Evolutionary conservation across 1,140 invertebrate genomes (phyloP).

Genomic region (Zaprionus kolodkinae): DNA sequence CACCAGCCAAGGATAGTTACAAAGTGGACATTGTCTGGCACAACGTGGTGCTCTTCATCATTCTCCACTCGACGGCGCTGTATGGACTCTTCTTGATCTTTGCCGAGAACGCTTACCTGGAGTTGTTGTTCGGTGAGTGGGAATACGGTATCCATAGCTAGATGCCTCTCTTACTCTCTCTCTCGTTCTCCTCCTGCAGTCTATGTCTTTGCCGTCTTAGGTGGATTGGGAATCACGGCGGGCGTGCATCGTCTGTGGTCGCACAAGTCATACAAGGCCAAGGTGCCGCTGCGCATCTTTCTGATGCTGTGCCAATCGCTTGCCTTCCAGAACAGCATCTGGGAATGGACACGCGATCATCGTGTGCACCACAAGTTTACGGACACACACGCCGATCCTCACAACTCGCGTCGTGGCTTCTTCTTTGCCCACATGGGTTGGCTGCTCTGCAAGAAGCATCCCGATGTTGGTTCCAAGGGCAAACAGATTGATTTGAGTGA

Average conservation of each 20-base stretch:
- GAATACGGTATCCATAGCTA: too few relatives aligned
- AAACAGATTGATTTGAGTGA: conserved; percentile 89
- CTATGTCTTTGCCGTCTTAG: conserved; percentile 63
- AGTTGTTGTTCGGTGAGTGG: conserved; percentile 87
- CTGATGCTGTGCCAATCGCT: conserved; percentile 85
- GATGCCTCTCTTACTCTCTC: not conserved
- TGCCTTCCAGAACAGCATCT: conserved; percentile 86
- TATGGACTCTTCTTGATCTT: conserved; percentile 88
- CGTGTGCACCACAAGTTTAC: conserved; percentile 88
- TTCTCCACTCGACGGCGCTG: conserved; percentile 88
- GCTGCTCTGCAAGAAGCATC: conserved; percentile 87
- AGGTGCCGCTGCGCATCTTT: conserved; percentile 87
- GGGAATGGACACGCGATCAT: conserved; percentile 86
- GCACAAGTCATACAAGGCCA: conserved; percentile 93
- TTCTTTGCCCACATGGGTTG: conserved; percentile 89
- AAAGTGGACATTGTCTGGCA: conserved; percentile 88
- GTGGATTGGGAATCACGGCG: conserved; percentile 90
- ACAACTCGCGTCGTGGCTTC: conserved; percentile 88
- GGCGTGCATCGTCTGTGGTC: conserved; percentile 94
- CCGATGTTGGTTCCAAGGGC: conserved; percentile 88
- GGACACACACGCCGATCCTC: conserved; percentile 89
- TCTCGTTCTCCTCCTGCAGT: conserved; percentile 28
- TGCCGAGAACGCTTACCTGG: conserved; percentile 87
- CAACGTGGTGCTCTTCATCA: conserved; percentile 89
- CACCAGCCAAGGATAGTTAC: conserved; percentile 60